These are phyloP conservation scores for Drosophila fuyamai DNA, from an alignment of 1,140 invertebrate species.

Conservation along the genomic window DNA sequence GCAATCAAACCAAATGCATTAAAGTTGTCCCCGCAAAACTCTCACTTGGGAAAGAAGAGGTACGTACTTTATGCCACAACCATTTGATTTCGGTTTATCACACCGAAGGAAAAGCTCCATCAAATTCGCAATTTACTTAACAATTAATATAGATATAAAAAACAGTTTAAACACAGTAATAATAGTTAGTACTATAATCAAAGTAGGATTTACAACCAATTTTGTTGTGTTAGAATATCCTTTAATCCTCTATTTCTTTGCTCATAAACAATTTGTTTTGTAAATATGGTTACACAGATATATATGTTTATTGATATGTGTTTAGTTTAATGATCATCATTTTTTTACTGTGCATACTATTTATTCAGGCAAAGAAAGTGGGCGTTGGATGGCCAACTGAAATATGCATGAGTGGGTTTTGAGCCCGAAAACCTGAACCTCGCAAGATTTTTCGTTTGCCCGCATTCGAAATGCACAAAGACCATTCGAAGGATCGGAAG, in stretches of 20 bases:
- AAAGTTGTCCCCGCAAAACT: constrained; percentile 9
- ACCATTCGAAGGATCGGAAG: constrained; percentile 9
- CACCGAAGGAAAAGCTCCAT: not conserved
- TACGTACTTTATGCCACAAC: not conserved
- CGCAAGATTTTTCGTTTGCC: constrained; percentile 25
- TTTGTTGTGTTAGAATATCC: no score
- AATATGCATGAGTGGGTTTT: constrained; percentile 47
- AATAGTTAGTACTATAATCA: no score
- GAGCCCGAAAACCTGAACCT: constrained; percentile 1
- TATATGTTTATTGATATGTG: no score
- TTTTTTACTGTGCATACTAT: not conserved
- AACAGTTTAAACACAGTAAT: no score
- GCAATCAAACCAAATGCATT: constrained; percentile 55
- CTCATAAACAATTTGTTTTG: no score
- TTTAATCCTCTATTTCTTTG: no score
- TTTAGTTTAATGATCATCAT: not conserved
- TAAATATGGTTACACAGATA: no score
- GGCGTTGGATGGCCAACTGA: constrained; percentile 20
- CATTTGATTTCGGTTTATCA: constrained; percentile 27
- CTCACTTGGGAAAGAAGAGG: not conserved
- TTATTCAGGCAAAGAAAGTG: not conserved
- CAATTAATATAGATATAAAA: not conserved
- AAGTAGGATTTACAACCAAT: no score
- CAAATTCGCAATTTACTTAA: not conserved
- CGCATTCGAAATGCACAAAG: constrained; percentile 65